These are phyloP conservation scores for Cremastinae sp. DNA, from an alignment of 2,888 invertebrate genomes.

Conservation along the genomic window DNA sequence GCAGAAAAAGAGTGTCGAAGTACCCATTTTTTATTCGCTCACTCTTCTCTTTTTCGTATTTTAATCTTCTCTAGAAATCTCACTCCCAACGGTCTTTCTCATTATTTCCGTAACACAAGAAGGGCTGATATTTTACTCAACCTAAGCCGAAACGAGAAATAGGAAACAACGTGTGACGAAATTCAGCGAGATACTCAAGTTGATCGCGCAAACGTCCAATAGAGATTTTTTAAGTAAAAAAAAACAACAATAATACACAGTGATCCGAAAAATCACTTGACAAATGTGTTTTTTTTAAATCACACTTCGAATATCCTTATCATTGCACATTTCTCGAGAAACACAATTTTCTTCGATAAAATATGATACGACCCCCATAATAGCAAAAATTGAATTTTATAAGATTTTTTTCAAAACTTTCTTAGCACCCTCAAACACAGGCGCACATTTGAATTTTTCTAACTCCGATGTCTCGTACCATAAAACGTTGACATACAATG, in stretches of 20 bases:
- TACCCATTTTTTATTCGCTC: not conserved
- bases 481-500: slow-evolving; percentile 56
- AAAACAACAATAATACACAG: not conserved
- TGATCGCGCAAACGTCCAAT: too few species aligned
- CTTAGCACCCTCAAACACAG: slow-evolving; percentile 30
- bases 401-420: not conserved
- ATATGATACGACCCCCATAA: too few species aligned
- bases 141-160: slow-evolving; percentile 9
- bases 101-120: slow-evolving; percentile 28
- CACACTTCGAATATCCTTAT: too few species aligned
- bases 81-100: slow-evolving; percentile 53
- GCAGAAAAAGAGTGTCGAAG: slow-evolving; percentile 7
- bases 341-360: too few species aligned
- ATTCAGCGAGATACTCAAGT: too few species aligned
- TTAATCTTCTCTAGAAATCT: slow-evolving; percentile 30
- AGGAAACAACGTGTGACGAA: too few species aligned
- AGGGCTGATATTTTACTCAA: slow-evolving; percentile 5
- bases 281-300: not conserved
- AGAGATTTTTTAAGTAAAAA: too few species aligned
- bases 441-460: slow-evolving; percentile 40
- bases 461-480: slow-evolving; percentile 18
- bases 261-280: slow-evolving; percentile 12
- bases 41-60: slow-evolving; percentile 24
- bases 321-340: slow-evolving; percentile 15
- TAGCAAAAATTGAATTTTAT: too few species aligned